phyloP scores from a whole-genome alignment of 2,797 vertebrate species.

The Uromys caudimaculatus region DNA sequence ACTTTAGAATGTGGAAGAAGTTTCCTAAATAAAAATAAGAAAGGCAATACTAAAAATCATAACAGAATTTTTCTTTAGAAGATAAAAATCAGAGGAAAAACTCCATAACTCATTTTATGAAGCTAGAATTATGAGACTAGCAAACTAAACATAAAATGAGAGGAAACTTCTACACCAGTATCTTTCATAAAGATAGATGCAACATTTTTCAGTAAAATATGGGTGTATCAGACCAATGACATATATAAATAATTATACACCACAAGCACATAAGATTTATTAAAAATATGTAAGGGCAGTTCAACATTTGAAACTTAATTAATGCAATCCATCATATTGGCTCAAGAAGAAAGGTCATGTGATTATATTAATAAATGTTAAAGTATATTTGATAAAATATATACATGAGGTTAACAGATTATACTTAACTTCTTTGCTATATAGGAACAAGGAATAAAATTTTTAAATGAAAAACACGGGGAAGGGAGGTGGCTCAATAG shows the following conservation, averaged over 20 bases:
- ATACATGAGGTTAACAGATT: not conserved
- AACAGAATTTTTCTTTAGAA: not conserved
- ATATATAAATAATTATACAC: not conserved
- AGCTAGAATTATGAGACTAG: not conserved
- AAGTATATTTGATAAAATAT: not conserved
- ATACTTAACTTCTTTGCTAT: not conserved
- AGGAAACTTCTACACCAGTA: not conserved
- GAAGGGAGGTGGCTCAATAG: not conserved
- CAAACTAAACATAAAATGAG: slow-evolving; percentile 4
- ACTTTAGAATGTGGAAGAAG: not conserved
- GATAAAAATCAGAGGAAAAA: not conserved
- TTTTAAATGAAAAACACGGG: not conserved
- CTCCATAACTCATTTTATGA: not conserved
- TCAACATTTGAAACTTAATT: slow-evolving; percentile 47
- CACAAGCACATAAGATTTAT: slow-evolving; percentile 14
- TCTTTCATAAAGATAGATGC: not conserved
- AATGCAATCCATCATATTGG: slow-evolving; percentile 39
- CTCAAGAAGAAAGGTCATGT: slow-evolving; percentile 19
- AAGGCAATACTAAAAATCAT: not conserved
- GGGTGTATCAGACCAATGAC: not conserved
- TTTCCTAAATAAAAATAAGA: not conserved
- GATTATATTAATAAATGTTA: not conserved
- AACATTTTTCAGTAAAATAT: slow-evolving; percentile 29
- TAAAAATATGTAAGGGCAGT: not conserved
- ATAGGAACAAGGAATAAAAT: not conserved